Evolutionary conservation across 2,888 invertebrate genomes (phyloP), one percentile per base, ranked within the genome.

Genomic region (Anthoptus insignis): DNA sequence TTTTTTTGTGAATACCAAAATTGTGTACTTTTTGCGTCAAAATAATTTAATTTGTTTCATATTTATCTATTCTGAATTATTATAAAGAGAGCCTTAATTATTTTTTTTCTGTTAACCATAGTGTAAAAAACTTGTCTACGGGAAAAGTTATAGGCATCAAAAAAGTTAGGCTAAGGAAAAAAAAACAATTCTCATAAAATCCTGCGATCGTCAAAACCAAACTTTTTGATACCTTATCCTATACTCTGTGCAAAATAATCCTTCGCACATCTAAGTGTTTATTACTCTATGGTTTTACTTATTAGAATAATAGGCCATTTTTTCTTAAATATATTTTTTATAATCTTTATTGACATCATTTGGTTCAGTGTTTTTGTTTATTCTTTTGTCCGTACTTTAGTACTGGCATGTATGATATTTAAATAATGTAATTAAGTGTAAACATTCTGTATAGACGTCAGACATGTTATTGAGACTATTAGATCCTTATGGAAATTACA

Each of bases 361-460:
- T 37, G 59, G 50, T 59, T 50, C 47, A 34, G 13, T 27, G 42
- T 27, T 50, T 59, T 50, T 59, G 59, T 59, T 59, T 24, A 27
- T 34, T 39, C 14, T 22, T 53, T 21, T 42, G 39, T 11, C 8
- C 37, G 27, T 39, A 53, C n/a, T 42, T 13, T 39, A 22, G 21
- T 29, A 39, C 49, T 6, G 13, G 21, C 27, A 21, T 60, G 52
- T 60, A 39, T 50, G 13, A 60, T 60, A 60, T 52, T 60, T 60
- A 42, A 60, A 42, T 60, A 45, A 60, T 34, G 45, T 52, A 74
- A 73, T 71, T 52, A 59, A 53, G 27, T 79, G 75, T 79, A 77
- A 79, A 76, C 34, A 57, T 45, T 27, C 21, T 53, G 29, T 79
- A 78, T 80, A 65, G 70, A 73, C 66, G 79, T 65, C 81, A 80